phyloP scores from a whole-genome alignment of 2,113 vertebrate species.

The Hoplias malabaricus region DNA sequence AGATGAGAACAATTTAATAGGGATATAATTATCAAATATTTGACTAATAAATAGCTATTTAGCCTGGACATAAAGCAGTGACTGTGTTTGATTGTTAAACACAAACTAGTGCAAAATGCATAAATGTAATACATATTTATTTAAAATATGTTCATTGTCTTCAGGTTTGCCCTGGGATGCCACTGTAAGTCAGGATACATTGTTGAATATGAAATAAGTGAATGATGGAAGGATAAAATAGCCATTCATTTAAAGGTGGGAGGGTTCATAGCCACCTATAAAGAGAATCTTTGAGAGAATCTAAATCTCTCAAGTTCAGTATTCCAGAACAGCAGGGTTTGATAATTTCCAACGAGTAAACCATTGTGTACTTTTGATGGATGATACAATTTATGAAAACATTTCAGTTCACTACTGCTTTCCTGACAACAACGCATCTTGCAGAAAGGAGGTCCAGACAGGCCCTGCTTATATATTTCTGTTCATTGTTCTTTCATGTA shows the following conservation, averaged over 20 bases:
- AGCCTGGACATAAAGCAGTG: too few relatives aligned
- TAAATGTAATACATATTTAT: too few relatives aligned
- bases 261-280: neutral
- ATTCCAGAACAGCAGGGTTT: neutral
- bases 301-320: neutral
- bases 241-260: neutral
- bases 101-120: too few relatives aligned
- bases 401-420: slow-evolving; percentile 12
- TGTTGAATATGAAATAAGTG: neutral
- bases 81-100: too few relatives aligned
- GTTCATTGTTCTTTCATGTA: neutral
- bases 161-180: too few relatives aligned
- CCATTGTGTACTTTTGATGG: neutral
- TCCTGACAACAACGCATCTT: slow-evolving; percentile 14
- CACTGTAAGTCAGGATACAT: too few relatives aligned
- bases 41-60: too few relatives aligned
- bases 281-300: neutral
- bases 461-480: neutral
- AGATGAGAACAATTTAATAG: too few relatives aligned
- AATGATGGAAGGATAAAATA: neutral
- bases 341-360: neutral
- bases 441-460: neutral
- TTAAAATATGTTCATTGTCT: too few relatives aligned
- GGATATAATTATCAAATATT: too few relatives aligned
- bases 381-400: neutral